Conservation (phyloP, 2,113 vertebrate genomes). For the Ammodramus savannarum region DNA sequence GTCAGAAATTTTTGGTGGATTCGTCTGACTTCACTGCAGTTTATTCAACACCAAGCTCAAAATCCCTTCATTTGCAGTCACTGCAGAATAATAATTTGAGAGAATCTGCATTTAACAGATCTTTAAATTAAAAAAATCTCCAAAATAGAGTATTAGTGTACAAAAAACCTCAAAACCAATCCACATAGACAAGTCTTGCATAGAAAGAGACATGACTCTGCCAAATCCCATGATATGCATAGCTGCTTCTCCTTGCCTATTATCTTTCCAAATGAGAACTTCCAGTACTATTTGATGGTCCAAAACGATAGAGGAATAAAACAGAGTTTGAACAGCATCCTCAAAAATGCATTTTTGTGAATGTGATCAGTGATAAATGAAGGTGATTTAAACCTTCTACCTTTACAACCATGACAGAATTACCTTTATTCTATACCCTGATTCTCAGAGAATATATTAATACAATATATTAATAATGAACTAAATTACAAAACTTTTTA, state of each 20-base stretch:
- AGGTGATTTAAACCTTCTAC: neutral
- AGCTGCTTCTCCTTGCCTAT: neutral
- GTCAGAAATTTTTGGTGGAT: neutral
- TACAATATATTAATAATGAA: neutral
- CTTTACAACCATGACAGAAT: neutral
- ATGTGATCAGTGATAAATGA: neutral
- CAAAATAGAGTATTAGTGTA: neutral
- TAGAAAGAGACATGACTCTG: neutral
- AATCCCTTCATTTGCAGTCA: neutral
- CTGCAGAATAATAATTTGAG: neutral
- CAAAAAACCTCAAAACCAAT: neutral
- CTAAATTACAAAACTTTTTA: neutral
- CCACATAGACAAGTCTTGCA: accelerated
- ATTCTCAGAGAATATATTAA: neutral
- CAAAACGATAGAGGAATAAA: neutral
- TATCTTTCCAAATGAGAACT: neutral
- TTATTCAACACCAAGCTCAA: neutral
- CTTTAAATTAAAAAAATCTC: neutral
- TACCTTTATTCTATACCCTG: neutral
- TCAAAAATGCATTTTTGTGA: neutral
- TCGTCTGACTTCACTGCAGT: neutral
- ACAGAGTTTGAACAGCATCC: neutral
- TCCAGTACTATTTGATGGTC: neutral
- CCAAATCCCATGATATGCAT: neutral
- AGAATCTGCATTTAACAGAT: neutral